phyloP scores from a whole-genome alignment of 2,113 vertebrate genomes.

The Tachysurus fulvidraco region DNA sequence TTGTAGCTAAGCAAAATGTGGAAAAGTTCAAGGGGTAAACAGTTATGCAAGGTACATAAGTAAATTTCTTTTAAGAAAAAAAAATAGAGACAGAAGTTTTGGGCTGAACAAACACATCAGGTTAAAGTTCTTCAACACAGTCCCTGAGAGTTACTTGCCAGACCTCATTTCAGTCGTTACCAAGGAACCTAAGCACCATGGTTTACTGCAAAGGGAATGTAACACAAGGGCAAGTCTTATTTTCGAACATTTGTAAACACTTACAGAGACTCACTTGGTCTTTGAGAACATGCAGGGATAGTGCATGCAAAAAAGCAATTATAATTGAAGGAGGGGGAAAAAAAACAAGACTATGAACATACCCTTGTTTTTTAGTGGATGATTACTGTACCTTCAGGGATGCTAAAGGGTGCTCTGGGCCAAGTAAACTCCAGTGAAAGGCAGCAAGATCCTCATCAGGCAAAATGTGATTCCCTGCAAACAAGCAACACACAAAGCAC shows the following conservation, averaged over 20 bases:
- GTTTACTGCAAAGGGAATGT: slow-evolving; percentile 31
- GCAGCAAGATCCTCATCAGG: slow-evolving; percentile 98
- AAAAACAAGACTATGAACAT: slow-evolving; percentile 8
- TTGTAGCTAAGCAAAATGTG: background rate
- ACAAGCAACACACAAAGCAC: slow-evolving; percentile 53
- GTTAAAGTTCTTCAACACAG: slow-evolving; percentile 47
- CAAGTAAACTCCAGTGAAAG: slow-evolving; percentile 97
- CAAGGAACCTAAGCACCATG: slow-evolving; percentile 49
- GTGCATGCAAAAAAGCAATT: background rate
- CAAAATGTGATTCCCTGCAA: slow-evolving; percentile 94
- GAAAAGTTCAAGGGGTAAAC: background rate
- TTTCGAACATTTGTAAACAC: background rate
- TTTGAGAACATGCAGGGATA: background rate
- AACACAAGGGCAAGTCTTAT: slow-evolving; percentile 20
- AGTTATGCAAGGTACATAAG: background rate
- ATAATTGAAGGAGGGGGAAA: background rate
- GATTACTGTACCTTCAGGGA: slow-evolving; percentile 86
- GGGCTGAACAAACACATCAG: slow-evolving; percentile 5
- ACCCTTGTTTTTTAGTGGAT: background rate
- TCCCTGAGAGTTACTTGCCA: slow-evolving; percentile 38
- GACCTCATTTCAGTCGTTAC: slow-evolving; percentile 51
- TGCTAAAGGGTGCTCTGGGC: slow-evolving; percentile 94
- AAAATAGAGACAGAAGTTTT: slow-evolving; percentile 1
- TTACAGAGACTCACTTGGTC: background rate
- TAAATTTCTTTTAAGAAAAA: background rate